Evolutionary conservation across 2,797 vertebrate species (phyloP), one percentile per base, ranked within the genome.

Genomic region (Gambusia yucatana): DNA sequence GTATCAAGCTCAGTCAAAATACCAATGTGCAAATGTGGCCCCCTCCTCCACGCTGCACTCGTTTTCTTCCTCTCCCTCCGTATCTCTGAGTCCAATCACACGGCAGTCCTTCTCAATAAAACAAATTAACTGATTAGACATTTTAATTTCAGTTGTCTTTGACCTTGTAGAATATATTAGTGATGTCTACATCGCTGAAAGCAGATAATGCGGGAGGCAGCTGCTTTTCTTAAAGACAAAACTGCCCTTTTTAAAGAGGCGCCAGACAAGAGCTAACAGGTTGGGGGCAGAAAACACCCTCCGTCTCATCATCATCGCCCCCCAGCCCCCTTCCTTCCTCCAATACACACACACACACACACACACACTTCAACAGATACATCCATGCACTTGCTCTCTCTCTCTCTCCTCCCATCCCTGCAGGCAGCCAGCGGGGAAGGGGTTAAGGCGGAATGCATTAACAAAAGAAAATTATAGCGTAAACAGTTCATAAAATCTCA

Each of bases 401-500:
- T 36, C 59, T 63, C 59, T 39, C 81, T 36, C 84, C 75, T 79
- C 86, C 82, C 79, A 80, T 89, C 87, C 92, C 95, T 93, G 81
- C 90, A 91, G 95, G 94, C 94, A 87, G 88, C 91, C 86, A 88
- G 95, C 86, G 76, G 89, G 83, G 93, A 94, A 95, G 88, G 95
- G 95, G 96, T 96, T 96, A 97, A 97, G 96, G 96, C 95, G 94
- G 97, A 98, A 98, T 97, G 98, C 98, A 98, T 98, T 98, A 99
- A 98, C 97, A 98, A 98, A 99, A 98, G 97, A 98, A 98, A 99
- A 98, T 98, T 97, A 99, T 97, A 97, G 98, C 97, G 97, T 99
- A 98, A 99, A 99, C 98, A 99, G 97, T 99, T 99, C 97, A 99
- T 99, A 99, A 99, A 99, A 98, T 98, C 97, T 98, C 98, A 97